Conservation (phyloP, 2,888 invertebrate genomes). For the Pseudeuparius sepicola region DNA sequence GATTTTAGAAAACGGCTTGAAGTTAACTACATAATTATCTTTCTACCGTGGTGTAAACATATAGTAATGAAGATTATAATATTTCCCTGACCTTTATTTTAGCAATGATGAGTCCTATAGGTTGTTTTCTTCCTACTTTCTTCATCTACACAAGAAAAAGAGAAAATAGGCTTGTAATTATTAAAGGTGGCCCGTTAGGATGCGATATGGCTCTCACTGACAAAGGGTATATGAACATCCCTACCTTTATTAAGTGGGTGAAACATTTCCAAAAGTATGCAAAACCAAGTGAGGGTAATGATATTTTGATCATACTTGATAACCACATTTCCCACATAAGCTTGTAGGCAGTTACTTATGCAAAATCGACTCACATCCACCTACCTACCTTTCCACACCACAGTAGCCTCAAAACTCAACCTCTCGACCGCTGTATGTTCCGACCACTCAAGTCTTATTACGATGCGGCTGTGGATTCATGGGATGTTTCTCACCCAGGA, state of each 20-base stretch:
- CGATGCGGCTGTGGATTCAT: slow-evolving; percentile 30
- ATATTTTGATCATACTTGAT: slow-evolving; percentile 8
- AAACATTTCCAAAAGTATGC: slow-evolving; percentile 10
- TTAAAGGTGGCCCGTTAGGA: slow-evolving; percentile 11
- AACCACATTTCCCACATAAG: slow-evolving; percentile 12
- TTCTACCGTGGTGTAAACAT: too few relatives aligned
- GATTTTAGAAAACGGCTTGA: too few relatives aligned
- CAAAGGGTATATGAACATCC: slow-evolving; percentile 13
- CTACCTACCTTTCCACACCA: slow-evolving; percentile 36
- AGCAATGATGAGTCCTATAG: slow-evolving; percentile 16
- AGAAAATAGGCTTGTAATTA: slow-evolving; percentile 8
- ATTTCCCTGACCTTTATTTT: too few relatives aligned
- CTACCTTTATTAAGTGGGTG: slow-evolving; percentile 11
- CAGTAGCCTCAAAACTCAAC: slow-evolving; percentile 36
- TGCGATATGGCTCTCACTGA: slow-evolving; percentile 10
- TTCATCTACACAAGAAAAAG: slow-evolving; percentile 16
- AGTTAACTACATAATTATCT: too few relatives aligned
- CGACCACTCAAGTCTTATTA: slow-evolving; percentile 34
- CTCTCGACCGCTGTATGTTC: slow-evolving; percentile 34
- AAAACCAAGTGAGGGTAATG: slow-evolving; percentile 7
- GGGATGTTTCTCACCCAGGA: slow-evolving; percentile 34
- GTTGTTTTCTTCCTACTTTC: slow-evolving; percentile 11
- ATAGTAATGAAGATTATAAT: too few relatives aligned
- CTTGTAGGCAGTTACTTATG: slow-evolving; percentile 6
- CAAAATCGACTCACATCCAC: slow-evolving; percentile 31